phyloP scores from a whole-genome alignment of 2,113 vertebrate species.

The Microcebus lehilahytsara region DNA sequence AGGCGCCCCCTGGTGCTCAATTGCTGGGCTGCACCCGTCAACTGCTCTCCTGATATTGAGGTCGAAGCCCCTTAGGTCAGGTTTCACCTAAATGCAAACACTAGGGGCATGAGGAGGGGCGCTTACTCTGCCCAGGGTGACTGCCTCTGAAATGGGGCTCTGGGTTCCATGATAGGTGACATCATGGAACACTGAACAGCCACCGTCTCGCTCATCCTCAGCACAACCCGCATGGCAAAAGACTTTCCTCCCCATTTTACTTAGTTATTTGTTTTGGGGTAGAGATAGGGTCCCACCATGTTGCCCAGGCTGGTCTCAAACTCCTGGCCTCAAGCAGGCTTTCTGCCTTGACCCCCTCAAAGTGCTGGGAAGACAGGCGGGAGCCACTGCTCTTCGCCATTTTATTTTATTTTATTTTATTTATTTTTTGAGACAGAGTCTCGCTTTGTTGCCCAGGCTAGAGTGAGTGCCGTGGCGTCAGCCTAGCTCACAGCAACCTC shows the following conservation, averaged over 20 bases:
- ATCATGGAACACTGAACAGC: neutral
- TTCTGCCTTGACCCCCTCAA: too few species aligned
- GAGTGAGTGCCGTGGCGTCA: too few species aligned
- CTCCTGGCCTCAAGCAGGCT: too few species aligned
- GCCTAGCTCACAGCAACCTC: too few species aligned
- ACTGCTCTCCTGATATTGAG: fast-evolving
- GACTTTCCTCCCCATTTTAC: neutral
- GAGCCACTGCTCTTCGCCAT: neutral
- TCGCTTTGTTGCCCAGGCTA: too few species aligned
- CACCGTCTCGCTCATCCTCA: neutral
- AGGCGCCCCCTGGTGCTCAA: neutral
- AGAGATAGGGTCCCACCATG: too few species aligned
- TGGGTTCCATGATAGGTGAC: fast-evolving
- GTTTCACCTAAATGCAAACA: neutral
- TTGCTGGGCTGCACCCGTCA: neutral
- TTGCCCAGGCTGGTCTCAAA: too few species aligned
- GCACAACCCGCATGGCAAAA: neutral
- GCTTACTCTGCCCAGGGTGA: neutral
- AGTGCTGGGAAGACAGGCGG: too few species aligned
- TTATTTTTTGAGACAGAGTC: too few species aligned
- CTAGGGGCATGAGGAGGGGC: neutral
- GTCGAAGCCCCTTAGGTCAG: neutral
- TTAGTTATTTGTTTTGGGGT: neutral
- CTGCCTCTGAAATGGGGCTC: neutral
- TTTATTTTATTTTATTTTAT: neutral